Conservation (phyloP, 2,888 invertebrate species). For the Ophion ellenae region DNA sequence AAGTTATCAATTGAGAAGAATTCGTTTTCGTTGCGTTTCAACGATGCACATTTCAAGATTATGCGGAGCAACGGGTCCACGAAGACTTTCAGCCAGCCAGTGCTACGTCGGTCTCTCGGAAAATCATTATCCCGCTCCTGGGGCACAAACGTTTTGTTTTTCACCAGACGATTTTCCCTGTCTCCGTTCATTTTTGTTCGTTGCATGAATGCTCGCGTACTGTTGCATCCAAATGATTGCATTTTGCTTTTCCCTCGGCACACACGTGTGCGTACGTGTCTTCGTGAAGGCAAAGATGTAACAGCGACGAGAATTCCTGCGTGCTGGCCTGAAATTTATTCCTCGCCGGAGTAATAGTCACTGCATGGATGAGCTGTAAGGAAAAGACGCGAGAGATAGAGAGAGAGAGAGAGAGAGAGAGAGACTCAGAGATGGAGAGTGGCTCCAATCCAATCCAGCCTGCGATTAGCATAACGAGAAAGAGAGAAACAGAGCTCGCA, state of each 20-base stretch:
- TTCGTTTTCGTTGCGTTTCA: background rate
- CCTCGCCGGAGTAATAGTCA: conserved; percentile 53
- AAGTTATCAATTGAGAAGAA: too few relatives aligned
- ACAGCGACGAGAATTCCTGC: conserved; percentile 39
- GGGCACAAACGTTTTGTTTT: background rate
- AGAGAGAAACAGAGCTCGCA: conserved; percentile 2
- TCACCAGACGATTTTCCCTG: background rate
- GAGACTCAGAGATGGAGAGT: background rate
- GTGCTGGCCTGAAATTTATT: conserved; percentile 58
- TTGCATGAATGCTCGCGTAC: background rate
- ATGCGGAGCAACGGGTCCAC: too few relatives aligned
- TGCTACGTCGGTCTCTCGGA: background rate
- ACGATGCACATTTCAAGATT: too few relatives aligned
- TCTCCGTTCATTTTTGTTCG: background rate
- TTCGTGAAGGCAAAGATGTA: conserved; percentile 10
- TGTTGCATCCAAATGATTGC: too few relatives aligned
- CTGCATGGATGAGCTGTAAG: conserved; percentile 21
- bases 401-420: conserved; percentile 27
- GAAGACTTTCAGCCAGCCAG: too few relatives aligned
- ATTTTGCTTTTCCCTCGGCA: too few relatives aligned
- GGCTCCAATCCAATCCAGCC: too few relatives aligned
- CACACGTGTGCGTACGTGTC: background rate
- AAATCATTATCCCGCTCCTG: background rate
- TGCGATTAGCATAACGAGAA: background rate
- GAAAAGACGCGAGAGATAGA: conserved; percentile 27